Evolutionary conservation across 2,797 vertebrate genomes (phyloP), one percentile per base, ranked within the genome.

Genomic region (Poeciliopsis infans): DNA sequence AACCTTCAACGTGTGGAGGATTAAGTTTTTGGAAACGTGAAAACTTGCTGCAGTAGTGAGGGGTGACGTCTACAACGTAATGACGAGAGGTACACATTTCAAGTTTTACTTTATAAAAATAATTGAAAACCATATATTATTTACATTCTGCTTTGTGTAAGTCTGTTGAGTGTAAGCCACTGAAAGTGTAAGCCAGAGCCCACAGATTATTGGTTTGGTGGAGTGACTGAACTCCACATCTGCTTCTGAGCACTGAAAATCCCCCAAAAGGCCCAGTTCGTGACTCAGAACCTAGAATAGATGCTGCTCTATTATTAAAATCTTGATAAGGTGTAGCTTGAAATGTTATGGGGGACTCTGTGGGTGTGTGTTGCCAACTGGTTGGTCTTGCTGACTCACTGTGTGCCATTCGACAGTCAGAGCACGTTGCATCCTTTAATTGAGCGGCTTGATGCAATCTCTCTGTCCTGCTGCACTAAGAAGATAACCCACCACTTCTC

Each of bases 371-470:
- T 85, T 74, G 80, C 75, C 75, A 83, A 66, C 79, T 77, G 66
- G 83, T 87, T 74, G 78, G 87, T 91, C 88, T 88, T 59, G 93
- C 95, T 95, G 95, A 95, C 92, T 95, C 94, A 95, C 86, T 85
- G 87, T 87, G 84, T 83, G 88, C 90, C 86, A 79, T 87, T 95
- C 90, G 80, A 93, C 92, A 95, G 90, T 92, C 94, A 15, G 80
- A 85, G 89, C 94, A 94, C 89, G 91, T 92, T 75, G 83, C 76
- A 84, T 75, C 84, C 85, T 91, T 92, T 93, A 92, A 93, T 92
- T 86, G 90, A 94, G 86, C 79, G 12, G 89, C 90, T 90, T 87
- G 91, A 94, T 93, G 94, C 87, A 92, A 93, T 93, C 87, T 89
- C 77, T 84, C 70, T 74, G 79, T 90, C 82, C 83, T 86, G 70